A percentile compares a stretch with the other conserved stretches of the same genome.
phyloP scores from a whole-genome alignment of 2,888 invertebrate genomes.

The Hirtodrosophila cameraria region DNA sequence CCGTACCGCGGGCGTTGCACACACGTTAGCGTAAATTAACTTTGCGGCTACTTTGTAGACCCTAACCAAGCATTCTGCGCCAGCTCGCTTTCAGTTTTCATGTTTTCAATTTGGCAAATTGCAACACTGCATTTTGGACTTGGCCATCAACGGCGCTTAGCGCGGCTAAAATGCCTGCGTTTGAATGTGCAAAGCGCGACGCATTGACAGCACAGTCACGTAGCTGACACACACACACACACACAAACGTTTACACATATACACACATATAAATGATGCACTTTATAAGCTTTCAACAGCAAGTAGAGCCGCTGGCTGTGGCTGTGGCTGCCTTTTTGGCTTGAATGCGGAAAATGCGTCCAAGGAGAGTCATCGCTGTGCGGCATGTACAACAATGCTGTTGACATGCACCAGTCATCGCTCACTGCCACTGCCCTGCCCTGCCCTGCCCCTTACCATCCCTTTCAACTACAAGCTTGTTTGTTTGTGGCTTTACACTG shows the following conservation, averaged over 20 bases:
- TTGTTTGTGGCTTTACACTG: slow-evolving; percentile 27
- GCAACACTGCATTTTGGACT: slow-evolving; percentile 67
- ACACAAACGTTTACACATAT: slow-evolving; percentile 16
- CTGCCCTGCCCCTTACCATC: not conserved
- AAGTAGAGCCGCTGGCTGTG: slow-evolving; percentile 14
- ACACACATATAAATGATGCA: slow-evolving; percentile 34
- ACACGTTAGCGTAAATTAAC: slow-evolving; percentile 63
- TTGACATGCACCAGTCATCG: slow-evolving; percentile 58
- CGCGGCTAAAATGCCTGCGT: slow-evolving; percentile 12
- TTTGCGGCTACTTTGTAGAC: slow-evolving; percentile 61
- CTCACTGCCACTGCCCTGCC: slow-evolving; percentile 15
- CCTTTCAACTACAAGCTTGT: slow-evolving; percentile 15
- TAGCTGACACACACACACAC: slow-evolving; percentile 27
- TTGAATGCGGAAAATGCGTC: slow-evolving; percentile 56
- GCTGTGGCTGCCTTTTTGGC: slow-evolving; percentile 54
- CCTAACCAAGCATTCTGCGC: slow-evolving; percentile 4
- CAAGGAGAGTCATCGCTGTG: slow-evolving; percentile 40
- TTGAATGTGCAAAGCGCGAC: slow-evolving; percentile 8
- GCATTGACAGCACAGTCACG: slow-evolving; percentile 68
- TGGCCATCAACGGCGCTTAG: slow-evolving; percentile 62
- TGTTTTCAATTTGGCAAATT: slow-evolving; percentile 75
- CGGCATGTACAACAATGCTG: slow-evolving; percentile 55
- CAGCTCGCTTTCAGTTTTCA: slow-evolving; percentile 38
- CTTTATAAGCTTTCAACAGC: slow-evolving; percentile 49
- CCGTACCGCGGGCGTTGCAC: not conserved